Conservation (phyloP, 2,888 invertebrate genomes). For the Orthosia gracilis region DNA sequence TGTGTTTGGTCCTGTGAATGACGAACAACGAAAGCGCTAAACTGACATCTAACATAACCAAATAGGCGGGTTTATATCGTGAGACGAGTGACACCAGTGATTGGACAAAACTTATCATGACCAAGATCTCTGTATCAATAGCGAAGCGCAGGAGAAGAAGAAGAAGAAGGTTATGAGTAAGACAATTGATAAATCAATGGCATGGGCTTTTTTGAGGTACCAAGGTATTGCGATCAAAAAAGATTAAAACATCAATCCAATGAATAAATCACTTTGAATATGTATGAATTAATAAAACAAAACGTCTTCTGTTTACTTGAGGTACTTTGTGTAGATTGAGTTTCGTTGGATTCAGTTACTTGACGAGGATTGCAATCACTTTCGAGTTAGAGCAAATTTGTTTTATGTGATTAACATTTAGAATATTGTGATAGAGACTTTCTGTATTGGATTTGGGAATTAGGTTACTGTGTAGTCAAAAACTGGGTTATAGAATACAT, state of each 20-base stretch:
- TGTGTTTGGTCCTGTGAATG: too few species aligned
- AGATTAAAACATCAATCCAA: slow-evolving; percentile 2
- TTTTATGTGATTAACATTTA: slow-evolving; percentile 48
- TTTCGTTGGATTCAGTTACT: slow-evolving; percentile 47
- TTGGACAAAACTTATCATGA: too few species aligned
- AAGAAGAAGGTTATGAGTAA: too few species aligned
- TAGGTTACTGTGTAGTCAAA: background rate
- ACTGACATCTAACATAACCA: too few species aligned
- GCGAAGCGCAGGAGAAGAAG: too few species aligned
- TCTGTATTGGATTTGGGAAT: background rate
- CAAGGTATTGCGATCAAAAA: too few species aligned
- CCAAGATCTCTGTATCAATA: too few species aligned
- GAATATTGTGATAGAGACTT: slow-evolving; percentile 2
- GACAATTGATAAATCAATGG: too few species aligned
- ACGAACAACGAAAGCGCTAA: too few species aligned
- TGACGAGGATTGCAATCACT: slow-evolving; percentile 49
- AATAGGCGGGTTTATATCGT: too few species aligned
- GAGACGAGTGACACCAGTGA: too few species aligned
- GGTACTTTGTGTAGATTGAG: slow-evolving; percentile 50
- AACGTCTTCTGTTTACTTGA: slow-evolving; percentile 45
- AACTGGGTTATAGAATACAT: background rate
- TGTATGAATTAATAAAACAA: slow-evolving; percentile 57
- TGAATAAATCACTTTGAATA: slow-evolving; percentile 59
- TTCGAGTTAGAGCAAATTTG: slow-evolving; percentile 48
- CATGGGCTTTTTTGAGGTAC: too few species aligned